Conservation (phyloP, 2,888 invertebrate species). For the Lasioglossum marginatum region DNA sequence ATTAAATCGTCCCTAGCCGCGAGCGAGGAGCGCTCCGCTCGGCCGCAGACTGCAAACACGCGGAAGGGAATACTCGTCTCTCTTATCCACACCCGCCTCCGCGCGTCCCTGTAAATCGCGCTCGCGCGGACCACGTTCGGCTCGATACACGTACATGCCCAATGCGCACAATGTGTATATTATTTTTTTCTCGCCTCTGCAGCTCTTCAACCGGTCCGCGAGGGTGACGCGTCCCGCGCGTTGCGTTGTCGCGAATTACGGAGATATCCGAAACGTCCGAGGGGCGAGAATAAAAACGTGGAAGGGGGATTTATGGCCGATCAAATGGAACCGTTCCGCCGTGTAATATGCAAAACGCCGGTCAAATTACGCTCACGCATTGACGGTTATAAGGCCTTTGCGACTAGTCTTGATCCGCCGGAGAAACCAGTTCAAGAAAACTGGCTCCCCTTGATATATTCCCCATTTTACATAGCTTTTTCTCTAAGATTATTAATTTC, state of each 20-base stretch:
- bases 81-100: not conserved
- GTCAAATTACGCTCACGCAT: conserved; percentile 30
- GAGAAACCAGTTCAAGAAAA: not conserved
- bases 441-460: too few relatives aligned
- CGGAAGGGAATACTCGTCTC: conserved; percentile 38
- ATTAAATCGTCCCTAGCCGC: conserved; percentile 74
- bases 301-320: conserved; percentile 42
- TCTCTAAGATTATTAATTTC: not conserved
- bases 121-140: conserved; percentile 33
- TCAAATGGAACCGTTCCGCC: conserved; percentile 43
- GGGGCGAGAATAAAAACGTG: conserved; percentile 37
- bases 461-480: not conserved
- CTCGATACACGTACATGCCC: conserved; percentile 22
- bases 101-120: not conserved
- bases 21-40: conserved; percentile 54
- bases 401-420: not conserved
- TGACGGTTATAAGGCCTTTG: not conserved
- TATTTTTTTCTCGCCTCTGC: conserved; percentile 13
- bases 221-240: conserved; percentile 43
- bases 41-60: conserved; percentile 42
- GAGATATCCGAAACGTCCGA: conserved; percentile 40
- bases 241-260: conserved; percentile 33
- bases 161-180: conserved; percentile 6
- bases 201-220: conserved; percentile 46
- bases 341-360: conserved; percentile 48